A percentile compares a stretch with the other conserved stretches of the same genome.
Evolutionary conservation across 2,888 invertebrate species (phyloP).

Genomic region (Eupsilia transversa): DNA sequence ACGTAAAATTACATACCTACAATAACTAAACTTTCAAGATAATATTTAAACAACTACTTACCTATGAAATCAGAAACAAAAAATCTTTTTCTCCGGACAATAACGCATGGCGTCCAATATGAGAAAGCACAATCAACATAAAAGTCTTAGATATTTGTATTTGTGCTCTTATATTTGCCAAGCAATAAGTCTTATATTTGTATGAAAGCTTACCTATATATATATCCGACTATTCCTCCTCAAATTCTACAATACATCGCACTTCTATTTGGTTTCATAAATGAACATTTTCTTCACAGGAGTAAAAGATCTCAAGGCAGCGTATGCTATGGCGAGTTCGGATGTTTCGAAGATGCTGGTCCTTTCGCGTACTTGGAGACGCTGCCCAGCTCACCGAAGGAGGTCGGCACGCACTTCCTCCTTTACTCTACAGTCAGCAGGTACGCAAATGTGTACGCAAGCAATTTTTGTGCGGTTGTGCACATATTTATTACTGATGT

Average conservation of each 20-base stretch:
- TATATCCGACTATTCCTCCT: neutral
- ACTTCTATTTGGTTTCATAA: neutral
- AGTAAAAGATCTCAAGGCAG: slow-evolving; percentile 94
- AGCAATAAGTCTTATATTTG: neutral
- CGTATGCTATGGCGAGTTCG: slow-evolving; percentile 97
- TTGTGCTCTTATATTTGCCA: too few relatives aligned
- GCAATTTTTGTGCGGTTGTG: neutral
- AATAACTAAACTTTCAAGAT: neutral
- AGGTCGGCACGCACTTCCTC: slow-evolving; percentile 96
- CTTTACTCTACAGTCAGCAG: slow-evolving; percentile 93
- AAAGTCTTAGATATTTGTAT: neutral
- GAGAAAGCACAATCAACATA: neutral
- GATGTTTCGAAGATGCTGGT: slow-evolving; percentile 97
- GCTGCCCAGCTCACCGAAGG: slow-evolving; percentile 95
- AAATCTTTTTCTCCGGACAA: too few relatives aligned
- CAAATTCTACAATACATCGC: neutral
- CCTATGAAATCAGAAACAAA: neutral
- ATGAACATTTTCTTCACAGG: slow-evolving; percentile 79
- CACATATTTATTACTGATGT: neutral
- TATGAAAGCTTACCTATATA: neutral
- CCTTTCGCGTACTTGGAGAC: slow-evolving; percentile 97
- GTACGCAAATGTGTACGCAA: slow-evolving; percentile 72
- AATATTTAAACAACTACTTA: neutral
- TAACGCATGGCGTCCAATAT: neutral
- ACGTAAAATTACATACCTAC: neutral